phyloP scores from a whole-genome alignment of 92 coral and sea anemone genomes.

The Actinostola sp. region DNA sequence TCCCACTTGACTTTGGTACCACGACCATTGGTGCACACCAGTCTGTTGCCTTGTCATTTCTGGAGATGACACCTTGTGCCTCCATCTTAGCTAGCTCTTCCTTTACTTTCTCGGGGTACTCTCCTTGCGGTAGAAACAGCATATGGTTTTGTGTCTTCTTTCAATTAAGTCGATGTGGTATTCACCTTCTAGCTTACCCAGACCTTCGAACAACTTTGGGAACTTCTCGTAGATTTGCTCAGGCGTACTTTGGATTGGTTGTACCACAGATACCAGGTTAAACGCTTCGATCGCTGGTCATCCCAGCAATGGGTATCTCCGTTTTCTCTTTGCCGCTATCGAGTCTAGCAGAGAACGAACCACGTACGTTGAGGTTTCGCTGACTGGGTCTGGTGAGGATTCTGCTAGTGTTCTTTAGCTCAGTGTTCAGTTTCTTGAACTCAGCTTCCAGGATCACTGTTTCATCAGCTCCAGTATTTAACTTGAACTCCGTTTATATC shows the following conservation, averaged over 20 bases:
- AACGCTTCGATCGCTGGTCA: constrained; percentile 25
- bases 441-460: constrained; percentile 27
- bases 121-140: constrained; percentile 13
- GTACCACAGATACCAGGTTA: background rate
- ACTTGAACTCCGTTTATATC: constrained; percentile 18
- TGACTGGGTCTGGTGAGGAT: constrained; percentile 19
- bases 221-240: constrained; percentile 9
- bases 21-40: constrained; percentile 76
- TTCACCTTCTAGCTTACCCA: constrained; percentile 22
- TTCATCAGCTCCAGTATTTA: constrained; percentile 20
- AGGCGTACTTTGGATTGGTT: background rate
- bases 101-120: background rate
- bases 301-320: background rate
- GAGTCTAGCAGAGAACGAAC: constrained; percentile 27
- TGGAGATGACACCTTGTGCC: constrained; percentile 53
- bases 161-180: constrained; percentile 9
- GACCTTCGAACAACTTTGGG: constrained; percentile 9
- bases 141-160: background rate
- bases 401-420: constrained; percentile 24
- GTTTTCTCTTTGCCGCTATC: background rate
- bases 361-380: constrained; percentile 25
- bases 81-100: background rate
- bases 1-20: too few relatives aligned
- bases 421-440: constrained; percentile 20
- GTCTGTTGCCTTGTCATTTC: constrained; percentile 55